A percentile compares a stretch with the other conserved stretches of the same genome.
phyloP scores from a whole-genome alignment of 2,888 invertebrate species.

The Dasypolia templi region DNA sequence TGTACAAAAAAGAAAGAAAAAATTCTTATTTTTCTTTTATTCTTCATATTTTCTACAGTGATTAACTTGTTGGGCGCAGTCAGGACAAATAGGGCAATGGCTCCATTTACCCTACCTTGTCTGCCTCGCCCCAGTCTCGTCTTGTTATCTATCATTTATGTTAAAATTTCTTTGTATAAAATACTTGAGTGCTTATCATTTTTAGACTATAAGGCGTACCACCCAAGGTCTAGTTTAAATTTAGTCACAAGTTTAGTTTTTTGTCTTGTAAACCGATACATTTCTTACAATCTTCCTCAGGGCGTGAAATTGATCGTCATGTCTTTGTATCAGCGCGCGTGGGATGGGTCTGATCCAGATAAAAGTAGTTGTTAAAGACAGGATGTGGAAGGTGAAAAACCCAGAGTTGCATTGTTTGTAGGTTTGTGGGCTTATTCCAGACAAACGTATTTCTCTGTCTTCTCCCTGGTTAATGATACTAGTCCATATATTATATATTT shows the following conservation, averaged over 20 bases:
- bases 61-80: conserved; percentile 7
- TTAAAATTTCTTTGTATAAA: conserved; percentile 16
- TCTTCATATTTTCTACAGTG: not conserved
- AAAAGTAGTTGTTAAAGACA: not conserved
- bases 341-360: not conserved
- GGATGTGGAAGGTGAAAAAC: not conserved
- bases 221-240: not conserved
- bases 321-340: not conserved
- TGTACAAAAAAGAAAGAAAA: not conserved
- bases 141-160: conserved; percentile 11
- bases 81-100: conserved; percentile 39
- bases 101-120: conserved; percentile 23
- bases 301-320: not conserved
- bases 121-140: conserved; percentile 35
- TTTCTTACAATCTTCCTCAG: not conserved
- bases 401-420: not conserved
- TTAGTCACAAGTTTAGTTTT: conserved; percentile 24
- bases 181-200: conserved; percentile 1
- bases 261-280: not conserved
- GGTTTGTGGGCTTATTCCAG: not conserved
- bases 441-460: no score
- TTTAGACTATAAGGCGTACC: not conserved
- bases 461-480: no score
- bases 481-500: no score
- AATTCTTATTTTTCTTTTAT: not conserved